phyloP scores from a whole-genome alignment of 2,888 invertebrate species.

The Mesoligia furuncula region DNA sequence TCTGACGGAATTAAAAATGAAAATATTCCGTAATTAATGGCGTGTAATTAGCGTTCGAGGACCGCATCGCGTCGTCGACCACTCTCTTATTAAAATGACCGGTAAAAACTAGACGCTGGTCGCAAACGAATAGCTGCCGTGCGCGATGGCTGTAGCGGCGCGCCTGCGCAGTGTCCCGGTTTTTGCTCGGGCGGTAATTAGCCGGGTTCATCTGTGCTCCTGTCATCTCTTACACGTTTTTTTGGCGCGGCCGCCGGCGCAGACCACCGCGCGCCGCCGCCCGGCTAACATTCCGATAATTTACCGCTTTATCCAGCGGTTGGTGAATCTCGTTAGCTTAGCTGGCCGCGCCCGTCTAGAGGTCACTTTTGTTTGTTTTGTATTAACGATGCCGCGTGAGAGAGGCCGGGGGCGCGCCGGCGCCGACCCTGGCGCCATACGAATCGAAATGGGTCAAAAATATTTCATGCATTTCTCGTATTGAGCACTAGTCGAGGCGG shows the following conservation, averaged over 20 bases:
- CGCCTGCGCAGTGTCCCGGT: constrained; percentile 77
- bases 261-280: constrained; percentile 84
- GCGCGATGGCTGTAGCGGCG: constrained; percentile 80
- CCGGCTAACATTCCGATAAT: constrained; percentile 87
- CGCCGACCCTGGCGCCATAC: constrained; percentile 87
- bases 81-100: constrained; percentile 77
- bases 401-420: constrained; percentile 88
- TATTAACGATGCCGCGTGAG: constrained; percentile 88
- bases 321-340: constrained; percentile 89
- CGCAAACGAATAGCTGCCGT: constrained; percentile 81
- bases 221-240: constrained; percentile 89
- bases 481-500: constrained; percentile 77
- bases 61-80: constrained; percentile 75
- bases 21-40: constrained; percentile 83
- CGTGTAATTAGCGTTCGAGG: constrained; percentile 80
- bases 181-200: constrained; percentile 86
- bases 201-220: constrained; percentile 84
- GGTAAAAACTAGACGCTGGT: constrained; percentile 78
- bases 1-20: constrained; percentile 73
- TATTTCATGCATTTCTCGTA: constrained; percentile 88
- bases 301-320: constrained; percentile 89
- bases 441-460: constrained; percentile 85
- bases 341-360: constrained; percentile 84
- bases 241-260: constrained; percentile 79
- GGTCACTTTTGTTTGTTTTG: constrained; percentile 90